These are phyloP conservation scores for Channa argus DNA, from an alignment of 2,113 vertebrate genomes.

Conservation along the genomic window DNA sequence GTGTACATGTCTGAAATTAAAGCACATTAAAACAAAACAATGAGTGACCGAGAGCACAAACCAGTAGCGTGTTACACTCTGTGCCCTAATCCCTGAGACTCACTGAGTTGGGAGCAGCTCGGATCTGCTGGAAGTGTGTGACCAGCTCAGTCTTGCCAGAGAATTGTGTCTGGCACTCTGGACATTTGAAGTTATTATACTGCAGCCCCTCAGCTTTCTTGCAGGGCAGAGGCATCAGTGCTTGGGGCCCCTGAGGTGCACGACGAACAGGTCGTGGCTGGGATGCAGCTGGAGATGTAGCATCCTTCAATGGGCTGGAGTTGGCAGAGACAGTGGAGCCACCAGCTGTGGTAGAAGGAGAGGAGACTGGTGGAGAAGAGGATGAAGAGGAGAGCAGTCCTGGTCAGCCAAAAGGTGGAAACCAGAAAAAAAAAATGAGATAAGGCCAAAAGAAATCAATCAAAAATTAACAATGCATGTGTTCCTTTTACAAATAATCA, in stretches of 20 bases:
- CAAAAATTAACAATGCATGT: neutral
- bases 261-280: constrained; percentile 76
- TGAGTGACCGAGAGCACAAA: neutral
- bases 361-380: constrained; percentile 77
- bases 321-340: constrained; percentile 43
- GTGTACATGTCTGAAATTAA: constrained; percentile 84
- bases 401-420: constrained; percentile 50
- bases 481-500: too few species aligned
- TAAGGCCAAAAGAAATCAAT: constrained; percentile 37
- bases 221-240: constrained; percentile 85
- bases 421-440: constrained; percentile 41
- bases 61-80: neutral
- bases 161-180: constrained; percentile 92
- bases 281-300: constrained; percentile 55
- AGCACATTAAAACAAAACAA: neutral
- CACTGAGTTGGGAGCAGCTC: constrained; percentile 79
- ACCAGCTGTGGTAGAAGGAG: constrained; percentile 59
- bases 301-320: constrained; percentile 82
- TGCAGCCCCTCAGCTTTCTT: constrained; percentile 81
- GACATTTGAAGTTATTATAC: constrained; percentile 90
- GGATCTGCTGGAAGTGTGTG: constrained; percentile 90
- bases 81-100: constrained; percentile 11
- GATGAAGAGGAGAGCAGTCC: constrained; percentile 78
- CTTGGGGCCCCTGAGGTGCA: constrained; percentile 79
- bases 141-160: constrained; percentile 89